These are phyloP conservation scores for Drosophila nr. fundita DNA, from an alignment of 2,888 invertebrate species.

Conservation along the genomic window DNA sequence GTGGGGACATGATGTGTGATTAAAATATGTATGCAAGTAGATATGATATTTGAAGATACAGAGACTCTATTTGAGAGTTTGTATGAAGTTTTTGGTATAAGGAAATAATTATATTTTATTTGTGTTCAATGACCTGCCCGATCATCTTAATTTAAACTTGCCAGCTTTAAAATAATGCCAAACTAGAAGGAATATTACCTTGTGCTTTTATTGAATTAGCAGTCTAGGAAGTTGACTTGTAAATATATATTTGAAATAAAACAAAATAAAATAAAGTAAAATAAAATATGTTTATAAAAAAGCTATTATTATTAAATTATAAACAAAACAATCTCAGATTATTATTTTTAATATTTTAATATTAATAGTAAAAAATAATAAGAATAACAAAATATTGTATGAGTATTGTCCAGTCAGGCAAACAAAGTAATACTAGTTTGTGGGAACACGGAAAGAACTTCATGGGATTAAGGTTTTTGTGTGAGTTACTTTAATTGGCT, in stretches of 20 bases:
- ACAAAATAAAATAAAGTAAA: background rate
- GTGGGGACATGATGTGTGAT: constrained; percentile 14
- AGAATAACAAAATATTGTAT: background rate
- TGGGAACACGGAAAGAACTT: background rate
- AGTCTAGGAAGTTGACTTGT: background rate
- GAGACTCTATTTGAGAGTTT: background rate
- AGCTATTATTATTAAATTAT: background rate
- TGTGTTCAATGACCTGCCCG: background rate
- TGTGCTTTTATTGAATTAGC: background rate
- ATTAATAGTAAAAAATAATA: background rate
- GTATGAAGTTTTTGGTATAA: background rate
- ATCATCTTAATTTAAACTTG: background rate
- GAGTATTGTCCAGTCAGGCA: background rate
- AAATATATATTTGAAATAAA: background rate
- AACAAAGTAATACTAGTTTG: background rate
- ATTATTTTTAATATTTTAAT: background rate
- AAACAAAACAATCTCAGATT: background rate
- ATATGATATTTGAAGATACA: background rate
- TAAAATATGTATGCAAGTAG: background rate
- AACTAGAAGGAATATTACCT: background rate
- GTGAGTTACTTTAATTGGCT: background rate
- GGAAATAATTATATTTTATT: background rate
- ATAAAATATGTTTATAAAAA: background rate
- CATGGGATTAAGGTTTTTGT: background rate
- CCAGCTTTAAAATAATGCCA: background rate